phyloP scores from a whole-genome alignment of 2,888 invertebrate genomes.

The Agonopterix arenella region DNA sequence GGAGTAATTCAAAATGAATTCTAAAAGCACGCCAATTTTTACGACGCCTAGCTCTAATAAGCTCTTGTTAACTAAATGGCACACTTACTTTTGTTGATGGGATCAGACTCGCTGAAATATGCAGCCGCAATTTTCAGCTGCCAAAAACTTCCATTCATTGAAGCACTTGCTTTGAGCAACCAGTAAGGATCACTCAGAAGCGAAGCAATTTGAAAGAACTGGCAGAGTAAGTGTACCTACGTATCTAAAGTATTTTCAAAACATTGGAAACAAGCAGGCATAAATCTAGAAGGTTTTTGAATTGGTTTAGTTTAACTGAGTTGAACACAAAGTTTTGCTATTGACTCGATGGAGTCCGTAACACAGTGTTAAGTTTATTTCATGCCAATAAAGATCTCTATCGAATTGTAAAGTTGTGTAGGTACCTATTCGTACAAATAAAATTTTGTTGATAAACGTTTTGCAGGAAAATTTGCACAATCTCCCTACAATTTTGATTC shows the following conservation, averaged over 20 bases:
- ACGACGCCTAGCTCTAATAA: conserved; percentile 2
- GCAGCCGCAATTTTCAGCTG: conserved; percentile 42
- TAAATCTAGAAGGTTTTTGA: too few relatives aligned
- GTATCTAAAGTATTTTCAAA: neutral
- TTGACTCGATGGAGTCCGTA: too few relatives aligned
- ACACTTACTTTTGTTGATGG: conserved; percentile 20
- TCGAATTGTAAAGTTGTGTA: too few relatives aligned
- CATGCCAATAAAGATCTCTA: too few relatives aligned
- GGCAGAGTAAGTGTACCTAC: neutral
- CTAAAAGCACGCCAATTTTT: neutral
- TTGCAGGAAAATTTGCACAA: too few relatives aligned
- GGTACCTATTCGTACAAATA: too few relatives aligned
- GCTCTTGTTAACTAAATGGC: conserved; percentile 13
- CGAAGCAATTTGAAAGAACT: conserved; percentile 5
- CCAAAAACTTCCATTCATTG: conserved; percentile 38
- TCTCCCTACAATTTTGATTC: too few relatives aligned
- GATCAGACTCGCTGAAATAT: conserved; percentile 33
- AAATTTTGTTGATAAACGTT: too few relatives aligned
- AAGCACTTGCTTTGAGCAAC: conserved; percentile 32
- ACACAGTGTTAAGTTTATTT: too few relatives aligned
- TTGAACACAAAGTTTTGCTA: too few relatives aligned
- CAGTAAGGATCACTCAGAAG: conserved; percentile 6
- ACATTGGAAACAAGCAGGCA: neutral
- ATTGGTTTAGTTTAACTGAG: too few relatives aligned
- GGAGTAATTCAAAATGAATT: too few relatives aligned